Percentiles rank a stretch among this genome's conserved stretches.
These are phyloP conservation scores for Drosophila kurseongensis DNA, from an alignment of 1,140 invertebrate species.

Conservation along the genomic window DNA sequence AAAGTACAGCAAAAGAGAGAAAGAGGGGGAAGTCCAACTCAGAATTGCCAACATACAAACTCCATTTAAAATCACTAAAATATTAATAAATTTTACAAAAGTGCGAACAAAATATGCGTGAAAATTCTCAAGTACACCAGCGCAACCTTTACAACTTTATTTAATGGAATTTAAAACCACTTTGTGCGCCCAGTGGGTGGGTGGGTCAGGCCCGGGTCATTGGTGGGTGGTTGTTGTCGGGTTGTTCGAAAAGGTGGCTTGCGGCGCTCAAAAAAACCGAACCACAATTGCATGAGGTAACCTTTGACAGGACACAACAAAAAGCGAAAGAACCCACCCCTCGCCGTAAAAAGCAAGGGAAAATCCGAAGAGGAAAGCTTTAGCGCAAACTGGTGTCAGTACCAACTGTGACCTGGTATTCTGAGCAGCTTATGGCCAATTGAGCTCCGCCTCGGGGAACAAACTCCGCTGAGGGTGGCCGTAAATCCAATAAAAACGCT, in stretches of 20 bases:
- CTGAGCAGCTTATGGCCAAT: conserved; percentile 78
- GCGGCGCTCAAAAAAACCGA: conserved; percentile 48
- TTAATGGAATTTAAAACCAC: conserved; percentile 84
- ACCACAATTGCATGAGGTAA: conserved; percentile 80
- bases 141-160: conserved; percentile 81
- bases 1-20: neutral
- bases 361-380: conserved; percentile 60
- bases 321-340: conserved; percentile 29
- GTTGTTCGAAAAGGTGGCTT: conserved; percentile 58
- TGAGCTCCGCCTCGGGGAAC: conserved; percentile 51
- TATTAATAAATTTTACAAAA: conserved; percentile 83
- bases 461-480: conserved; percentile 9
- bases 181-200: conserved; percentile 61
- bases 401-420: conserved; percentile 69
- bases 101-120: conserved; percentile 83
- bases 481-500: conserved; percentile 83
- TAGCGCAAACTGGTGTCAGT: conserved; percentile 67
- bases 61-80: conserved; percentile 83
- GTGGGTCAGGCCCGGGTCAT: conserved; percentile 21
- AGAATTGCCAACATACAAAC: conserved; percentile 62
- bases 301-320: conserved; percentile 63
- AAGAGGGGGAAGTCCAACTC: conserved; percentile 24
- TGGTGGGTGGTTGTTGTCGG: conserved; percentile 31
- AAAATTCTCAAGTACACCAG: conserved; percentile 68
- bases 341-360: conserved; percentile 24